Base-by-base conservation (phyloP, 2,888 invertebrate species). In the Amphipyra tragopoginis region DNA sequence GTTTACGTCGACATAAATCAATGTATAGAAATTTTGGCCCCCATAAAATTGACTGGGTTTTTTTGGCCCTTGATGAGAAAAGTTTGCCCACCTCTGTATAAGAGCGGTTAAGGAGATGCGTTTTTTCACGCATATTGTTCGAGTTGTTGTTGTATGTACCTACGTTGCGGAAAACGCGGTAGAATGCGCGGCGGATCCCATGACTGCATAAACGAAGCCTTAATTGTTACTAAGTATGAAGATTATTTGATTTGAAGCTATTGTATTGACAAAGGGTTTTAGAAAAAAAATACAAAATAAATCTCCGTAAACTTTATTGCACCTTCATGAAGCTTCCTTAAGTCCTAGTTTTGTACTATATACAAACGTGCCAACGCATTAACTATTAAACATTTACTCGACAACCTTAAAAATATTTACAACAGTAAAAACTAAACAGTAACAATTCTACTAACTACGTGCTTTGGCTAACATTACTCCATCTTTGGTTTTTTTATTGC, bases 331-430 rank as follows among this genome's bases (percentile, higher is more conserved):
- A 85, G 82, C 84, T 85, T 77, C 77, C 76, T 83, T 81, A 81
- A 54, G 44, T 78, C 76, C 82, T 86, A 88, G 78, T 68, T 87
- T 90, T 89, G 88, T 91, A 92, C 88, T 93, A 92, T 93, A 84
- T 93, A 94, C 93, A 93, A 92, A 89, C 82, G 90, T 93, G 93
- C 89, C 70, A 69, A 79, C 77, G 77, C 79, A 83, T 78, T 82
- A 86, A 87, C 85, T 83, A 88, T 77, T 80, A 83, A 84, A 86
- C 86, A 88, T 86, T 86, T 82, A 80, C 67, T 82, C 84, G 82
- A 85, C 78, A 81, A 83, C 71, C 84, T 85, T 84, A 87, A 84
- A 80, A 78, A 88, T 91, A 93, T 90, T 90, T 92, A 93, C 91
- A 93, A 86, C 85, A 79, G 82, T 55, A 11, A 74, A 63, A 54